Evolutionary conservation across 2,888 invertebrate genomes (phyloP).

Genomic region (Stenichneumon culpator): DNA sequence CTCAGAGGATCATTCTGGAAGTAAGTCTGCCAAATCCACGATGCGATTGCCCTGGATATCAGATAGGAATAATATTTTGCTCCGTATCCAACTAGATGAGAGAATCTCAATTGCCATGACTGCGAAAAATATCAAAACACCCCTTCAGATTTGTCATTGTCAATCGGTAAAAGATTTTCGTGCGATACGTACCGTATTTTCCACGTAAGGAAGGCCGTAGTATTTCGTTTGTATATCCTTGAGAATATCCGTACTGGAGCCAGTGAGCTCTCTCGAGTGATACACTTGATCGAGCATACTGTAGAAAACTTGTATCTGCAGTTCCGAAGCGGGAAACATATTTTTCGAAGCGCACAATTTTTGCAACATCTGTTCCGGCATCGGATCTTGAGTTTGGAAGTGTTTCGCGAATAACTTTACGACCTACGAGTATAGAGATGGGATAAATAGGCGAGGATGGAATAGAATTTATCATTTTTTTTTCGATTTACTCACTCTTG

Average conservation of each 20-base stretch:
- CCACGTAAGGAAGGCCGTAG: slow-evolving; percentile 94
- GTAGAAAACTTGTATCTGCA: slow-evolving; percentile 96
- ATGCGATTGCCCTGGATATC: slow-evolving; percentile 96
- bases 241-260: slow-evolving; percentile 90
- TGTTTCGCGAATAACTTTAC: slow-evolving; percentile 95
- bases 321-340: slow-evolving; percentile 95
- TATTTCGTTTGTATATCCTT: slow-evolving; percentile 92
- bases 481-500: slow-evolving; percentile 87
- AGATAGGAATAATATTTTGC: slow-evolving; percentile 99
- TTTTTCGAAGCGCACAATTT: slow-evolving; percentile 94
- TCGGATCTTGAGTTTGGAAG: slow-evolving; percentile 94
- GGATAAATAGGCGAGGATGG: not conserved
- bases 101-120: slow-evolving; percentile 98
- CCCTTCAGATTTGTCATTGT: not conserved
- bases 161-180: slow-evolving; percentile 5
- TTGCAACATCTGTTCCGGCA: slow-evolving; percentile 92
- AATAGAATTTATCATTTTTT: slow-evolving; percentile 5
- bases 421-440: slow-evolving; percentile 86
- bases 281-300: slow-evolving; percentile 96
- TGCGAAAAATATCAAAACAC: slow-evolving; percentile 78
- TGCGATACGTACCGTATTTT: slow-evolving; percentile 90
- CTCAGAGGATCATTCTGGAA: slow-evolving; percentile 93
- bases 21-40: slow-evolving; percentile 96
- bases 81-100: slow-evolving; percentile 98
- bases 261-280: slow-evolving; percentile 89